Evolutionary conservation across 1,140 invertebrate genomes (phyloP).

Genomic region (Pogonus chalceus): DNA sequence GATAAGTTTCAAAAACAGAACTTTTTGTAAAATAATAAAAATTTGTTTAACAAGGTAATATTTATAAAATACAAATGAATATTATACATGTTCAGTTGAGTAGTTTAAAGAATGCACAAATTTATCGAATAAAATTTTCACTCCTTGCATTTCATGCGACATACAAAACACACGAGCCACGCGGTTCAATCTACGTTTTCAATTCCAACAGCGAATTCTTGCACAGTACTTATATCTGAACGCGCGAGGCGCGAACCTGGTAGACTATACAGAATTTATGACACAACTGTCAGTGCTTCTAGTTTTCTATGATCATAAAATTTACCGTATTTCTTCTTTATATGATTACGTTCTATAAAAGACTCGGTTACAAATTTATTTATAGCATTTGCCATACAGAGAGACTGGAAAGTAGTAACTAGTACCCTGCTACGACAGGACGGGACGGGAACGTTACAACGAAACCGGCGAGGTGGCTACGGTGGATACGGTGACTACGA

Average conservation of each 20-base stretch:
- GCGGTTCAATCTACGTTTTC: not conserved
- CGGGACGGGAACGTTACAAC: not conserved
- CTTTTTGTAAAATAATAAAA: too few species aligned
- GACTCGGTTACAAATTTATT: conserved; percentile 27
- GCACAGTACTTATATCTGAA: not conserved
- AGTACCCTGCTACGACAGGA: not conserved
- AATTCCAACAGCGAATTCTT: not conserved
- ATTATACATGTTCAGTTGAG: too few species aligned
- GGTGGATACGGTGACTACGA: not conserved
- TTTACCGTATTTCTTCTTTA: conserved; percentile 27
- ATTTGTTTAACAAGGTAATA: too few species aligned
- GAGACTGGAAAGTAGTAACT: not conserved
- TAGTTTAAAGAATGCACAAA: too few species aligned
- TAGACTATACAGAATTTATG: conserved; percentile 20
- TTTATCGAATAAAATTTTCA: too few species aligned
- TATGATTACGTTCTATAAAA: conserved; percentile 26
- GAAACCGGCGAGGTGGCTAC: not conserved
- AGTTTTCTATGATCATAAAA: conserved; percentile 24
- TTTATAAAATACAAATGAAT: too few species aligned
- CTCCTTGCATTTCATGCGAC: too few species aligned
- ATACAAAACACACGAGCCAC: not conserved
- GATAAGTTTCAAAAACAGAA: too few species aligned
- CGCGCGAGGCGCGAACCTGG: conserved; percentile 9
- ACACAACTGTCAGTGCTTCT: conserved; percentile 15
- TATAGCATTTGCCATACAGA: conserved; percentile 17